Percentiles rank a stretch among this genome's conserved stretches.
Conservation (phyloP, 2,888 invertebrate genomes). For the Atherix ibis region DNA sequence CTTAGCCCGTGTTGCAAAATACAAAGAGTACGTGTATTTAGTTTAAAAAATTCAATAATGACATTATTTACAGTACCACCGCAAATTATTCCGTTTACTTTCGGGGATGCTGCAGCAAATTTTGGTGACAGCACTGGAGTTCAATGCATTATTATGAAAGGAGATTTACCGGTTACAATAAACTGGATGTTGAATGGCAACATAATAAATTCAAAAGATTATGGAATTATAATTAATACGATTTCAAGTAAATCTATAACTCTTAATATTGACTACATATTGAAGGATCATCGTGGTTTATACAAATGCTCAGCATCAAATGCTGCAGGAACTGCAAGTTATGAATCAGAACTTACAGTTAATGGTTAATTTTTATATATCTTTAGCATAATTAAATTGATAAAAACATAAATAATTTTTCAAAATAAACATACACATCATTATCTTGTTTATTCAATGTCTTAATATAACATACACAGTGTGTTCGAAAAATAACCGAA, state of each 20-base stretch:
- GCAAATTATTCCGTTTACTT: slow-evolving; percentile 43
- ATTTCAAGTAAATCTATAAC: slow-evolving; percentile 47
- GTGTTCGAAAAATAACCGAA: too few species aligned
- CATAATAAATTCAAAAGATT: slow-evolving; percentile 34
- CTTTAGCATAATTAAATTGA: too few species aligned
- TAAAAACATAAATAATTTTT: too few species aligned
- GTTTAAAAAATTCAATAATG: too few species aligned
- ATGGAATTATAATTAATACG: slow-evolving; percentile 35
- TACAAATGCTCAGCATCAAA: slow-evolving; percentile 62
- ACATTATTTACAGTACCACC: slow-evolving; percentile 65
- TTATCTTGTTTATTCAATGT: too few species aligned
- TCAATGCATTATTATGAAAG: slow-evolving; percentile 56
- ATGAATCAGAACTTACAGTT: slow-evolving; percentile 51
- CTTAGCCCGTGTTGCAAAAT: too few species aligned
- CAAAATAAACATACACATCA: too few species aligned
- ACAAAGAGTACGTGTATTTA: too few species aligned
- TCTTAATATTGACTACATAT: slow-evolving; percentile 49
- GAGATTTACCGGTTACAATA: slow-evolving; percentile 63
- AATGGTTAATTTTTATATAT: slow-evolving; percentile 52
- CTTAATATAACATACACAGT: too few species aligned
- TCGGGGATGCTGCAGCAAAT: slow-evolving; percentile 52
- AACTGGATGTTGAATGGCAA: slow-evolving; percentile 47
- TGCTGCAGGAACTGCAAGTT: slow-evolving; percentile 47
- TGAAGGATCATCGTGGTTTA: slow-evolving; percentile 51
- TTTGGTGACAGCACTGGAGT: slow-evolving; percentile 53